These are phyloP conservation scores for Cartodere bifasciata DNA, from an alignment of 2,888 invertebrate species.

Conservation along the genomic window DNA sequence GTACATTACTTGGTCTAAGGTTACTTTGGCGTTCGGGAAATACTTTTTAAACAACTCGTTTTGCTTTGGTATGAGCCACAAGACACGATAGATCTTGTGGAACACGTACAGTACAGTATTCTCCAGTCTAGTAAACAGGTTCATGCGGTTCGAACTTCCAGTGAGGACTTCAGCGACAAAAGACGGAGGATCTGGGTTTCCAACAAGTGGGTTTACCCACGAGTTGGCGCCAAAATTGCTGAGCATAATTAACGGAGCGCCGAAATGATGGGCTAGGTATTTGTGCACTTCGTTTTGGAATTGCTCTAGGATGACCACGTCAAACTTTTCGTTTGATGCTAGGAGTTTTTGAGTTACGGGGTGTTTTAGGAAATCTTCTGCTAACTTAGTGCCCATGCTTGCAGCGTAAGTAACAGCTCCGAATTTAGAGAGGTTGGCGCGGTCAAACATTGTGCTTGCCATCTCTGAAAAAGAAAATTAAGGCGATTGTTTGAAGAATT, in stretches of 20 bases:
- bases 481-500: too few species aligned
- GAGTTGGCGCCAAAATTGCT: conserved; percentile 35
- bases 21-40: conserved; percentile 21
- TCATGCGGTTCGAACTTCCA: conserved; percentile 32
- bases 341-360: conserved; percentile 20
- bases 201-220: conserved; percentile 36
- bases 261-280: conserved; percentile 28
- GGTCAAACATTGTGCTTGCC: too few species aligned
- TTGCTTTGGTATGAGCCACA: conserved; percentile 14
- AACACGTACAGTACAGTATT: conserved; percentile 31
- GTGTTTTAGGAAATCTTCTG: conserved; percentile 13
- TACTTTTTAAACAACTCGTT: conserved; percentile 18
- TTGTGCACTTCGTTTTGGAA: conserved; percentile 36
- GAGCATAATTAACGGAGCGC: conserved; percentile 27
- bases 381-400: neutral
- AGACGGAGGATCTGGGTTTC: conserved; percentile 37
- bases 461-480: too few species aligned
- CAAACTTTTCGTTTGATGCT: conserved; percentile 28
- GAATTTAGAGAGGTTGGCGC: too few species aligned
- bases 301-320: conserved; percentile 31
- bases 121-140: conserved; percentile 40
- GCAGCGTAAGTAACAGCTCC: neutral
- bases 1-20: conserved; percentile 19
- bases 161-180: conserved; percentile 37
- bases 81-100: conserved; percentile 4